Conservation (phyloP, 1,140 invertebrate genomes). For the Trichomalopsis sarcophagae region DNA sequence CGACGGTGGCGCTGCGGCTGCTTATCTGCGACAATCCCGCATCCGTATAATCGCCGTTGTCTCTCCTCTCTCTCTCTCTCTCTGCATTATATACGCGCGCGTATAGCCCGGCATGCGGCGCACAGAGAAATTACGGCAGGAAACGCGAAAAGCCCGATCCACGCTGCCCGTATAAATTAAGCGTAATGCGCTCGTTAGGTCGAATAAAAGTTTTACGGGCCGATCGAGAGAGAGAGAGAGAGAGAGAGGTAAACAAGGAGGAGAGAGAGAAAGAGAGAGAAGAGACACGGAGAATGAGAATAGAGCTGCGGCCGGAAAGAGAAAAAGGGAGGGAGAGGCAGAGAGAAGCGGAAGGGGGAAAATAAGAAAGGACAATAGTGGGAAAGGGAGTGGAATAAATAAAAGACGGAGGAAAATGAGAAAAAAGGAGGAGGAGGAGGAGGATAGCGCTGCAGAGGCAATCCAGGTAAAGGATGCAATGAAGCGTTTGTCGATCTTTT, state of each 20-base stretch:
- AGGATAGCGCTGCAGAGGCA: neutral
- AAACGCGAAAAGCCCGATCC: conserved; percentile 63
- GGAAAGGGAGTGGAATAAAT: conserved; percentile 41
- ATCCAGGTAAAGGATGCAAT: conserved; percentile 26
- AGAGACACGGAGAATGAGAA: neutral
- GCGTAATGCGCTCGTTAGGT: conserved; percentile 68
- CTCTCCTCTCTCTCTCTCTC: conserved; percentile 3
- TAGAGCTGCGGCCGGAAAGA: conserved; percentile 2
- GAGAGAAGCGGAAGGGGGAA: neutral
- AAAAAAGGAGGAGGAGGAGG: conserved; percentile 25
- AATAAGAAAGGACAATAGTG: conserved; percentile 48
- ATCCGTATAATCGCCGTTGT: conserved; percentile 54
- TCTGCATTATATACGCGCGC: conserved; percentile 46
- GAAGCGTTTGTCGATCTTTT: neutral
- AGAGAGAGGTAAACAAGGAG: conserved; percentile 14
- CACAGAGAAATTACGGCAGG: conserved; percentile 61
- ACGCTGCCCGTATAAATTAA: conserved; percentile 66
- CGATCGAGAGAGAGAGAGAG: conserved; percentile 58
- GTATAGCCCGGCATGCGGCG: conserved; percentile 53
- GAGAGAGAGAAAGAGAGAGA: conserved; percentile 11
- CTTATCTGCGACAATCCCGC: conserved; percentile 58
- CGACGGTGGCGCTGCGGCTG: neutral
- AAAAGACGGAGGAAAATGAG: conserved; percentile 29
- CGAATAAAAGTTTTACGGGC: conserved; percentile 72
- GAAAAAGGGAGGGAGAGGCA: neutral